A percentile compares a stretch with the other conserved stretches of the same genome.
Conservation (phyloP, 2,113 vertebrate genomes). For the Orthonyx spaldingii region DNA sequence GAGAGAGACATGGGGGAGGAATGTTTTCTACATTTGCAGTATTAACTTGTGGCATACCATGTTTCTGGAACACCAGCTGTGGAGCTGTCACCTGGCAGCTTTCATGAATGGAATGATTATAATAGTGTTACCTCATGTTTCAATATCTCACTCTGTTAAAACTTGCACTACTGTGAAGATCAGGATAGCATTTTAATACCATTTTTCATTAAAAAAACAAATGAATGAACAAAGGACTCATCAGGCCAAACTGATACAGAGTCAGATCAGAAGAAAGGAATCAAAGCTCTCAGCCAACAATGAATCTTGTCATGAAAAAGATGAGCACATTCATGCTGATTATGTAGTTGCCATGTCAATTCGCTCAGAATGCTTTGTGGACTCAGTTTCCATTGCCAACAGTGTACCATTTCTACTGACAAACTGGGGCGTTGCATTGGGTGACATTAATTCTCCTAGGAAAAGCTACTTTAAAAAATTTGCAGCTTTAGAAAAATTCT, state of each 20-base stretch:
- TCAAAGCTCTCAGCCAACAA: neutral
- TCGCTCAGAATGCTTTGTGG: neutral
- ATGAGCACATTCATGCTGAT: neutral
- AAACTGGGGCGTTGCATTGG: neutral
- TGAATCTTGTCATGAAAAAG: neutral
- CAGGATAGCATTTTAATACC: neutral
- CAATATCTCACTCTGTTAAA: neutral
- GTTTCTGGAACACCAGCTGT: neutral
- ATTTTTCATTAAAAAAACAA: neutral
- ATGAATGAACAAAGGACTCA: neutral
- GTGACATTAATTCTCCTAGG: neutral
- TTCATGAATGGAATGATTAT: neutral
- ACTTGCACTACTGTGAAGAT: neutral
- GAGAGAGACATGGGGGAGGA: neutral
- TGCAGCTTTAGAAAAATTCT: neutral
- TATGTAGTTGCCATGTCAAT: neutral
- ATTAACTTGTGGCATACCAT: neutral
- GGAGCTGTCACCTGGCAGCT: neutral
- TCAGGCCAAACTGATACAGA: neutral
- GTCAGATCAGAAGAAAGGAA: neutral
- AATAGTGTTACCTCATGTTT: neutral
- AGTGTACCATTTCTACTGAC: neutral
- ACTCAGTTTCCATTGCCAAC: neutral
- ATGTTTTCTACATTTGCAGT: neutral
- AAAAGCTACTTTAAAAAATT: neutral